Base-by-base conservation (phyloP, 2,888 invertebrate species). In the Alviniconcha strummeri region DNA sequence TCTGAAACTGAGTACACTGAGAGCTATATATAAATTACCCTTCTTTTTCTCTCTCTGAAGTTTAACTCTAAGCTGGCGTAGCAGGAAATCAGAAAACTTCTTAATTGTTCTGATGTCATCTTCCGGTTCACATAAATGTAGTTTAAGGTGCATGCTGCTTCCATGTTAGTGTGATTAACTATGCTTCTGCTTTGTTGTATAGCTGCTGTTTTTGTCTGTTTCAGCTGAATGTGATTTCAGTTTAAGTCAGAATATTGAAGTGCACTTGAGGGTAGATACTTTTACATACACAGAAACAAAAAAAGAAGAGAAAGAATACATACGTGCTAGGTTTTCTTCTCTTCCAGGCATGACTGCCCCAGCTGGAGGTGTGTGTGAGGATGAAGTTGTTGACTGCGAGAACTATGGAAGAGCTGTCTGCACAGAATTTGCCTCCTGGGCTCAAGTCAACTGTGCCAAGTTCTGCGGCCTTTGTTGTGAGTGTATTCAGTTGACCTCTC, bases 361-460 rank as follows among this genome's bases (percentile, higher is more conserved):
- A 36, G 8, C 19, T 7, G 17, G 56, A 0, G 36, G 36, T 13
- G 75, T 64, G n/a, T 82, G 82, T 56, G 67, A 54, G 67, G 82
- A 82, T 55, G 77, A 9, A 4, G 60, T 82, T n/a, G 82, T 82
- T 69, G 82, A 89, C 89, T 90, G 90, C 85, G 87, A 85, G 36
- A 83, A 87, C 64, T 90, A 88, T 74, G 84, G 86, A 13, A 82
- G 84, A 5, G 85, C 82, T 36, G 86, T 86, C 5, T 90, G 90
- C 86, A 83, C 75, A 19, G 19, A 84, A 7, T 89, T 84, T 74
- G n/a, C 78, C 15, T 71, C 84, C n/a, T 91, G 91, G 91, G 90
- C 91, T n/a, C 78, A 84, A 36, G 86, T 86, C 69, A 89, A 90
- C 86, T 91, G 91, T 83, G 85, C 89, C 75, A 89, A 89, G 83